A percentile compares a stretch with the other conserved stretches of the same genome.
Conservation (phyloP, 2,888 invertebrate species). For the Leptinotarsa rubiginosa region DNA sequence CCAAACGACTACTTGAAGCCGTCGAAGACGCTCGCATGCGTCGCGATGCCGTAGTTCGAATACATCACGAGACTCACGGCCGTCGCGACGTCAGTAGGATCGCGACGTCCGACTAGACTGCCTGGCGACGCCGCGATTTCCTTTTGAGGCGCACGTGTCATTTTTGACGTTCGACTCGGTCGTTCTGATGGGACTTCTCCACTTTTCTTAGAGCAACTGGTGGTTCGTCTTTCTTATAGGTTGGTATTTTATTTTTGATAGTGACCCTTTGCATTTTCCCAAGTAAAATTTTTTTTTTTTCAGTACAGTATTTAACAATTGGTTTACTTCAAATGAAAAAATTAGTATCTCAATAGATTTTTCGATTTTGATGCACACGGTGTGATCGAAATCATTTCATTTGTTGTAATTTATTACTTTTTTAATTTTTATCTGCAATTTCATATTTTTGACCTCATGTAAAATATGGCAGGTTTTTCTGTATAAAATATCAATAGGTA, state of each 20-base stretch:
- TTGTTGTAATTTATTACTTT: no score
- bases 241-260: slow-evolving; percentile 4
- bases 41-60: slow-evolving; percentile 8
- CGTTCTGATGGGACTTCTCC: slow-evolving; percentile 10
- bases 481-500: no score
- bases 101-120: slow-evolving; percentile 47
- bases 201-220: slow-evolving; percentile 20
- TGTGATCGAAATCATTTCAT: no score
- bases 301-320: background rate
- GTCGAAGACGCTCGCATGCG: slow-evolving; percentile 34
- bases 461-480: no score
- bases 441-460: no score
- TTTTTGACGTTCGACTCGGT: slow-evolving; percentile 10
- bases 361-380: no score
- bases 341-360: no score
- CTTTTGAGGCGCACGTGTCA: slow-evolving; percentile 39
- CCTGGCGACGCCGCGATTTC: slow-evolving; percentile 37
- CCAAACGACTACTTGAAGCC: slow-evolving; percentile 20
- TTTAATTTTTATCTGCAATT: no score
- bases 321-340: no score
- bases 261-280: no score
- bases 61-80: slow-evolving; percentile 18
- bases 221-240: background rate
- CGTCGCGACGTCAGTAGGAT: slow-evolving; percentile 44
- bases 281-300: background rate